Evolutionary conservation across 2,797 vertebrate genomes (phyloP), one percentile per base, ranked within the genome.

Genomic region (Anniella stebbinsi): DNA sequence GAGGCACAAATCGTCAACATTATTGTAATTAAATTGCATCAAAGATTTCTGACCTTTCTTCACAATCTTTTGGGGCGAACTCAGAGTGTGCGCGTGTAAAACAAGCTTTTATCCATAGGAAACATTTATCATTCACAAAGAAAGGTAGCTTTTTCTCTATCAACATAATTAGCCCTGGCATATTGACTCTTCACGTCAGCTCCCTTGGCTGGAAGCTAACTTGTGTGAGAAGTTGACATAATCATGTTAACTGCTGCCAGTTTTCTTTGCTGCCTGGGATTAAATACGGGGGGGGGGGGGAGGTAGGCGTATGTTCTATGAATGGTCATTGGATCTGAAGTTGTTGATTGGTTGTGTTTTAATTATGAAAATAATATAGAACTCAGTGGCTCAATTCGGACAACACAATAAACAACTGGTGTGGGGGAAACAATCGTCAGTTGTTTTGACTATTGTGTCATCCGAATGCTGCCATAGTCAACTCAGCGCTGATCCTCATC

Each of bases 181-280:
- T 93, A 96, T 94, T 95, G 93, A 95, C 95, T 96, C 89, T 76
- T 90, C 82, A 36, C 93, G 92, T 96, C 96, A 97, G 94, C 91
- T 89, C 73, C 88, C 91, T 95, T 92, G 94, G 92, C 96, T 96
- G 95, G 93, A 91, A 96, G 95, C 94, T 96, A 96, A 95, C 93
- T 95, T 96, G 92, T 92, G 94, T 92, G 87, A 95, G 93, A 96
- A 90, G 92, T 96, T 97, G 96, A 96, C 89, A 92, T 96, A 97
- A 97, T 96, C 91, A 91, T 93, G 92, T 95, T 97, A 97, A 97
- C 89, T 95, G 93, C 90, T 97, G 94, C 96, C 94, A 94, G 89
- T 97, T 94, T 94, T 92, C 9, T 0, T 93, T 91, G 92, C 92
- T 95, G 92, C 93, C 88, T 54, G 91, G 86, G 88, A 95, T 94